These are phyloP conservation scores for Microtus pennsylvanicus DNA, from an alignment of 2,113 vertebrate species.

Conservation along the genomic window DNA sequence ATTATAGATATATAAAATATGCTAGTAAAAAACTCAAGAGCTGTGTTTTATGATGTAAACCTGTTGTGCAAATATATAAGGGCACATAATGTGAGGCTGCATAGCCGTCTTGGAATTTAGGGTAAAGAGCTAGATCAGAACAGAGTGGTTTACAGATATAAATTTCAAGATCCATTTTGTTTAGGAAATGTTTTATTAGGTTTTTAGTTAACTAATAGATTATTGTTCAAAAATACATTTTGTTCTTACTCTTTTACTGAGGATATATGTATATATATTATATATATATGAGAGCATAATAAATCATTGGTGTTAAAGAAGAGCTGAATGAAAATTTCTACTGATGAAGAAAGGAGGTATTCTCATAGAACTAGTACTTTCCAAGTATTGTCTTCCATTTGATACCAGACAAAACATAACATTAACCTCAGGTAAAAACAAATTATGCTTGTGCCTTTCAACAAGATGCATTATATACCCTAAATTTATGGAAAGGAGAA, in stretches of 20 bases:
- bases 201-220: background rate
- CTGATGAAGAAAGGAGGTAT: background rate
- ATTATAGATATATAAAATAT: background rate
- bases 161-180: background rate
- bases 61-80: background rate
- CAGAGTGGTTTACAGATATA: background rate
- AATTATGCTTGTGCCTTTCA: too few species aligned
- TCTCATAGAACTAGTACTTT: background rate
- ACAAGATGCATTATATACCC: background rate
- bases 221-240: background rate
- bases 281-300: background rate
- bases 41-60: background rate
- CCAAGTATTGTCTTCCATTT: background rate
- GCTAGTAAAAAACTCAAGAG: background rate
- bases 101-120: background rate
- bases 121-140: background rate
- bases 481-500: background rate
- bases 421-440: background rate
- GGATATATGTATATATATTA: background rate
- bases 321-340: background rate
- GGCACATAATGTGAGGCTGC: background rate
- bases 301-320: background rate
- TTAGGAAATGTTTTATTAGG: background rate
- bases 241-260: background rate
- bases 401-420: background rate